Evolutionary conservation across 1,140 invertebrate species (phyloP).

Genomic region (Anastatus disparis): DNA sequence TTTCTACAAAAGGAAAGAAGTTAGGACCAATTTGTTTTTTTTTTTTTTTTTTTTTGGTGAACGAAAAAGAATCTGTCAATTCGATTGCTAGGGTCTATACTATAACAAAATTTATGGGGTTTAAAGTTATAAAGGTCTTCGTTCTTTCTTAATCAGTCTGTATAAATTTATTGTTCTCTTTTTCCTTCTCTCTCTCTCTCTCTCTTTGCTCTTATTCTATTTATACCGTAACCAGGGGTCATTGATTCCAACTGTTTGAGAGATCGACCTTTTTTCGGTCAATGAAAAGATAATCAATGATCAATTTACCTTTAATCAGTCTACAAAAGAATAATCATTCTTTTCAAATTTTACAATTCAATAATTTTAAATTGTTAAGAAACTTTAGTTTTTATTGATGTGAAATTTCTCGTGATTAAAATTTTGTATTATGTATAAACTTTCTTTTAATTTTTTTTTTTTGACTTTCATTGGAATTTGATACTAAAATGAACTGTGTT

Average conservation of each 20-base stretch:
- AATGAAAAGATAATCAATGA: neutral
- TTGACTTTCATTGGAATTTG: too few species aligned
- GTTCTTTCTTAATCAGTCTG: neutral
- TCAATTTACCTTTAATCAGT: neutral
- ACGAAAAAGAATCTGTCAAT: constrained; percentile 1
- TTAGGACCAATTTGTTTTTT: neutral
- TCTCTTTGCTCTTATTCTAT: neutral
- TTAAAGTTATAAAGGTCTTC: neutral
- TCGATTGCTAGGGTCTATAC: neutral
- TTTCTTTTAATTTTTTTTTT: too few species aligned
- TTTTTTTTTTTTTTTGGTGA: neutral
- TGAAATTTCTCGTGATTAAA: too few species aligned
- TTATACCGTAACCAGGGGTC: too few species aligned
- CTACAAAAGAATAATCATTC: neutral
- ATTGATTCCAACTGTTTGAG: neutral
- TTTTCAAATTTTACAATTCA: too few species aligned
- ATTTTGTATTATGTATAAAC: too few species aligned
- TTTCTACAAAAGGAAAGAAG: neutral
- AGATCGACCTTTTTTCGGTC: neutral
- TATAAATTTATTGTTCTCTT: neutral
- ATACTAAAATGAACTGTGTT: too few species aligned
- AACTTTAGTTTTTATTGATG: too few species aligned
- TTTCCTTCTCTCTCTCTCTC: neutral
- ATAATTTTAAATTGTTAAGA: too few species aligned
- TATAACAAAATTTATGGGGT: neutral